Evolutionary conservation across 2,888 invertebrate genomes (phyloP), one percentile per base, ranked within the genome.

Genomic region (Phania funesta): DNA sequence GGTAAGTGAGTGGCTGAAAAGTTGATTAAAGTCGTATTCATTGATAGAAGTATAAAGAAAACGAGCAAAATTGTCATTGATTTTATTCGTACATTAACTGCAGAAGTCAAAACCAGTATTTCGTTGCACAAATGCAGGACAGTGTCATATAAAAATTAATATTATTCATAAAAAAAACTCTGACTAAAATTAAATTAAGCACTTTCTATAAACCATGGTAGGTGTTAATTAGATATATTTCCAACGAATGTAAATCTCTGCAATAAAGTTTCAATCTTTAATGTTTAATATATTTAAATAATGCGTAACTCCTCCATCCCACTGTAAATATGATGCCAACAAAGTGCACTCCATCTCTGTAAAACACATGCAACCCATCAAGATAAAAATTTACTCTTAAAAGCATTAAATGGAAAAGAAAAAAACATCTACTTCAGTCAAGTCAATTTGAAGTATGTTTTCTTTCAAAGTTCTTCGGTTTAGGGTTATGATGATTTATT

Each of bases 401-500:
- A 44, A 18, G 44, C 4, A 22, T 22, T 46, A 20, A 50, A 5
- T 2, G 2, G 2, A 52, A 52, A 29, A n/a, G n/a, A n/a, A n/a
- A 16, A 64, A 67, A 81, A 67, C 54, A 71, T 80, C 50, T 75
- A 50, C 64, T 65, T 22, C 35, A 32, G 16, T 68, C 41, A 29
- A 81, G 65, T 62, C 73, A 77, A 56, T 58, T 64, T 68, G 58
- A 82, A 70, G 77, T 68, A 48, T 67, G 44, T 68, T 68, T 68
- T 77, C 54, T 11, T 77, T 54, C 4, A 20, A 58, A 65, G 22
- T 81, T 65, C 50, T 58, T 44, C 26, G 46, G 32, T 73, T 73
- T 67, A 64, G 62, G 73, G 67, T 68, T 68, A 77, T 74, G 77
- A 56, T 82, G 81, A 82, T 82, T 82, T 82, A 82, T 82, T 82